Evolutionary conservation across 2,888 invertebrate genomes (phyloP).

Genomic region (Alcis repandata): DNA sequence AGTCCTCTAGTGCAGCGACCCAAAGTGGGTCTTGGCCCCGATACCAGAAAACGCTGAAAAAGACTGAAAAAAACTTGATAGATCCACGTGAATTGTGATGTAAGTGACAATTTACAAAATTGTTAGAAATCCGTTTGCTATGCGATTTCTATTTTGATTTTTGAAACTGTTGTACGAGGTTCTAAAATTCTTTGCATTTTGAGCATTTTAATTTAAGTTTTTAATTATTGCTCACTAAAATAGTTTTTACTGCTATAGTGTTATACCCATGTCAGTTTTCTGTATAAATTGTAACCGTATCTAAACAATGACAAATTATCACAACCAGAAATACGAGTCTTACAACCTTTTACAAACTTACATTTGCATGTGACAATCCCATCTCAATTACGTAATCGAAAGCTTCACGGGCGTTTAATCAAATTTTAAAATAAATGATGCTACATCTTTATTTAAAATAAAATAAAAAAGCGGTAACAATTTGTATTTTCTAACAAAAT

Average conservation of each 20-base stretch:
- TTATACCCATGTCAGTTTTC: not conserved
- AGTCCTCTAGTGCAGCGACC: no score
- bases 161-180: no score
- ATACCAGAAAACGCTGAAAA: no score
- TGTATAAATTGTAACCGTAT: constrained; percentile 22
- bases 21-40: no score
- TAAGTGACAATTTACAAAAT: no score
- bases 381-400: constrained; percentile 53
- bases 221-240: not conserved
- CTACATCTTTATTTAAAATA: constrained; percentile 35
- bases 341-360: constrained; percentile 40
- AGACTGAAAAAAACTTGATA: no score
- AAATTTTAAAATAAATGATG: constrained; percentile 46
- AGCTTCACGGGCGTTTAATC: constrained; percentile 60
- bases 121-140: no score
- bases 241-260: no score
- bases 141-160: no score
- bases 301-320: constrained; percentile 31
- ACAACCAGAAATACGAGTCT: constrained; percentile 39
- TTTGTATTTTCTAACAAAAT: not conserved
- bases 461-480: not conserved
- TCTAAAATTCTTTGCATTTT: no score
- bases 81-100: no score
- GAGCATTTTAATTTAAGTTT: not conserved
- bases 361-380: constrained; percentile 28